Percentiles rank a stretch among this genome's conserved stretches.
These are phyloP conservation scores for Zaprionus kolodkinae DNA, from an alignment of 1,140 invertebrate species.

Conservation along the genomic window DNA sequence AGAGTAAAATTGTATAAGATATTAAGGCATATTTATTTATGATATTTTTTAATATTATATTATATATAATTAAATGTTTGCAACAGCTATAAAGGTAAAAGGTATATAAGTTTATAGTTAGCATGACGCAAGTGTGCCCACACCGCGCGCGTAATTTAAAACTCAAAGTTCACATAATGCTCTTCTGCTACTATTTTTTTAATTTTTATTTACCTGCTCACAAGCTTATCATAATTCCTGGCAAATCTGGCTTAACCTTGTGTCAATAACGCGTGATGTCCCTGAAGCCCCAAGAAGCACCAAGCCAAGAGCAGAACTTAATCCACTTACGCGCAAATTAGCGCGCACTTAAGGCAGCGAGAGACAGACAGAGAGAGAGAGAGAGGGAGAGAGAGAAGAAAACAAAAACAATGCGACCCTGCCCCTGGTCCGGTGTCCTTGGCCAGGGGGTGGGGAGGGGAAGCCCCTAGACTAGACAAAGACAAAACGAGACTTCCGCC, in stretches of 20 bases:
- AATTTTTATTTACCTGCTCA: background rate
- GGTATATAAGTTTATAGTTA: too few species aligned
- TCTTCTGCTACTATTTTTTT: background rate
- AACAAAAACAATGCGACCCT: background rate
- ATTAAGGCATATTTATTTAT: background rate
- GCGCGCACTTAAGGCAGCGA: slow-evolving; percentile 33
- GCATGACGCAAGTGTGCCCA: background rate
- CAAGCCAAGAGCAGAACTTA: slow-evolving; percentile 19
- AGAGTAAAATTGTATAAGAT: too few species aligned
- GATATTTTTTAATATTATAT: background rate
- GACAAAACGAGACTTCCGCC: slow-evolving; percentile 26
- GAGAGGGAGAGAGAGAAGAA: background rate
- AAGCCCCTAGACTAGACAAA: slow-evolving; percentile 1
- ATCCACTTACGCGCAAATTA: slow-evolving; percentile 46
- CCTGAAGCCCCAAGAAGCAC: slow-evolving; percentile 31
- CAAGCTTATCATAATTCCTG: slow-evolving; percentile 5
- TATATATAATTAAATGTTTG: too few species aligned
- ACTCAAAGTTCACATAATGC: background rate
- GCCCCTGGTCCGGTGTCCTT: slow-evolving; percentile 16
- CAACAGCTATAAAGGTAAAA: too few species aligned
- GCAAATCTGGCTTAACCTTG: slow-evolving; percentile 36
- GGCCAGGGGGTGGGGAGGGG: background rate
- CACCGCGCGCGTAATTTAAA: slow-evolving; percentile 16
- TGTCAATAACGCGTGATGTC: slow-evolving; percentile 21
- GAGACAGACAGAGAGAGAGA: background rate